Evolutionary conservation across 53 echinoderm and acorn worm genomes (phyloP), one percentile per base, ranked within the genome.

Genomic region (Paracentrotus lividus): DNA sequence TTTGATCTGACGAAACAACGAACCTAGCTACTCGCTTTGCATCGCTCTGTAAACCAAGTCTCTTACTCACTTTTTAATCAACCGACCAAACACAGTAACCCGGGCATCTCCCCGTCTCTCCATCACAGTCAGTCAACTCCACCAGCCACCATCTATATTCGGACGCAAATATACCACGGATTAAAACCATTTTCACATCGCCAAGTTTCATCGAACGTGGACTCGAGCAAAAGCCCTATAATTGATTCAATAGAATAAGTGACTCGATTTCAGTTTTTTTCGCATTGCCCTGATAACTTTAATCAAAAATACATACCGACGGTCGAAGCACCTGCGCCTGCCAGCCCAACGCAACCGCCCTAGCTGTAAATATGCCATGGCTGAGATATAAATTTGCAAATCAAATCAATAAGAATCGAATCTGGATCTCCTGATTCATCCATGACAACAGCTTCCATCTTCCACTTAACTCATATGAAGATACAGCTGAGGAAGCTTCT

Each of bases 121-220:
- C 27, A 47, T 31, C 77, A n/a, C n/a, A n/a, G n/a, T n/a, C 43
- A 21, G 40, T 43, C 40, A 20, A 20, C 85, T 51, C 51, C 29
- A 1, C 51, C n/a, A n/a, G 26, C 49, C 49, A 51, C 26, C 85
- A 51, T 85, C 85, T 47, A 47, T 85, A 51, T 49, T 27, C 85
- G 85, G 85, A 85, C 18, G 85, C 85, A 85, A 85, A 85, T 47
- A 85, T 85, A 85, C 85, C 85, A 49, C 49, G 85, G 85, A 85
- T 85, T 85, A 49, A 72, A 85, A 85, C 85, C 85, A 85, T 27
- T 85, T n/a, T 85, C 85, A 85, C 85, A 49, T 85, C 51, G 85
- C 49, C 85, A 85, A 49, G 51, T 49, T 85, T 85, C 85, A 31
- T n/a, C 47, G 10, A 9, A 33, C 49, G 85, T 49, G 77, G 24